A percentile compares a stretch with the other conserved stretches of the same genome.
Conservation (phyloP, 2,797 vertebrate genomes). For the Nyctibius grandis region DNA sequence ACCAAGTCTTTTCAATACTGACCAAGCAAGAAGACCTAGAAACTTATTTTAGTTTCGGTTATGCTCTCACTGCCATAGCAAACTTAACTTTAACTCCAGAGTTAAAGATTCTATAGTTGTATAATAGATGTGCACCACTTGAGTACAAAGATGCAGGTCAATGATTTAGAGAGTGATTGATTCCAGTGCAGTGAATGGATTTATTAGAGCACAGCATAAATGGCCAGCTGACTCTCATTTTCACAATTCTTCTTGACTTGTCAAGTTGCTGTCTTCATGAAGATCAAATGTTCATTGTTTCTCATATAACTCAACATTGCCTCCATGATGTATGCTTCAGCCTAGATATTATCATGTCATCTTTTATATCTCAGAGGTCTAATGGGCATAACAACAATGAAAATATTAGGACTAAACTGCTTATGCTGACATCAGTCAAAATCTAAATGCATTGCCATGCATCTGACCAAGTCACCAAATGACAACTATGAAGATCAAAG, state of each 20-base stretch:
- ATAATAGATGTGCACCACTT: neutral
- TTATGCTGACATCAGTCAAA: neutral
- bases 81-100: neutral
- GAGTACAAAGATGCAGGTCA: neutral
- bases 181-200: neutral
- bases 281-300: conserved; percentile 5
- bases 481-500: neutral
- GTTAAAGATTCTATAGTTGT: neutral
- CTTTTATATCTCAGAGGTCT: neutral
- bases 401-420: neutral
- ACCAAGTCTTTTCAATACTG: neutral
- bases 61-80: neutral
- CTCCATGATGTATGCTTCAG: neutral
- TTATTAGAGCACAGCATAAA: neutral
- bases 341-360: neutral
- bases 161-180: neutral
- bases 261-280: neutral
- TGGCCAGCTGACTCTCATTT: neutral
- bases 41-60: neutral
- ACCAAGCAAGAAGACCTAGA: neutral
- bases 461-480: neutral
- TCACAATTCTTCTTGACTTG: neutral
- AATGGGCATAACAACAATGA: neutral
- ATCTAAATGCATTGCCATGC: neutral
- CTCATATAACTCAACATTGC: neutral